Base-by-base conservation (phyloP, 2,113 vertebrate genomes). In the Dicerorhinus sumatrensis region DNA sequence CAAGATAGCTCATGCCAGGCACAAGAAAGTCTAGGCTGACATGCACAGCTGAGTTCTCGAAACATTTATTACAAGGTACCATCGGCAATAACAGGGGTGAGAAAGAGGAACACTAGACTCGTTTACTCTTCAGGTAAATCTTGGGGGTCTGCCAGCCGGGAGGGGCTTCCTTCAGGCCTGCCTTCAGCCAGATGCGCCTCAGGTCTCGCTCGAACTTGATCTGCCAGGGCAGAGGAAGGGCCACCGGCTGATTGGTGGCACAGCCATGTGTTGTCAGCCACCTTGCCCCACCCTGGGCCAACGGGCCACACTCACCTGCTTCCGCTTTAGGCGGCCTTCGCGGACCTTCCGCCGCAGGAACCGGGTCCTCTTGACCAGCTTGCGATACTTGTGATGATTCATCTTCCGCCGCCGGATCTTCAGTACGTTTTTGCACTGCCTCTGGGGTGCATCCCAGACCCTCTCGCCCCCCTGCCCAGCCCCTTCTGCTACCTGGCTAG, bases 301-400 rank as follows among this genome's bases (percentile, higher is more conserved):
- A 23, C 21, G 2, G 6, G 80, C 27, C 33, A 0, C 1, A 1
- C 97, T 97, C 21, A 99, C 99, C 98, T 99, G 99, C 7, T 99
- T 99, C 48, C 14, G 99, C 85, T 65, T 99, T 82, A 98, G 98
- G 58, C 99, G 98, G 3, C 98, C 97, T 2, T 99, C 99, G 58
- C 98, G 89, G 12, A 99, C 96, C 86, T 95, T 99, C 89, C 97
- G 99, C 72, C 98, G 98, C 18, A 99, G 46, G 95, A 99, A 99
- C 82, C 99, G 99, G 0, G 98, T 99, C 33, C 99, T 98, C 97
- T 99, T 99, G 51, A 99, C 97, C 98, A 99, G 98, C 97, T 99
- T 99, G 92, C 97, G 99, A 98, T 99, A 99, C 95, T 99, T 99
- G 98, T 99, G 99, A 13, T 98, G 98, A 97, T 99, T 99, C 99